Percentiles rank a stretch among this genome's conserved stretches.
phyloP scores from a whole-genome alignment of 1,140 invertebrate species.

The Cylas formicarius region DNA sequence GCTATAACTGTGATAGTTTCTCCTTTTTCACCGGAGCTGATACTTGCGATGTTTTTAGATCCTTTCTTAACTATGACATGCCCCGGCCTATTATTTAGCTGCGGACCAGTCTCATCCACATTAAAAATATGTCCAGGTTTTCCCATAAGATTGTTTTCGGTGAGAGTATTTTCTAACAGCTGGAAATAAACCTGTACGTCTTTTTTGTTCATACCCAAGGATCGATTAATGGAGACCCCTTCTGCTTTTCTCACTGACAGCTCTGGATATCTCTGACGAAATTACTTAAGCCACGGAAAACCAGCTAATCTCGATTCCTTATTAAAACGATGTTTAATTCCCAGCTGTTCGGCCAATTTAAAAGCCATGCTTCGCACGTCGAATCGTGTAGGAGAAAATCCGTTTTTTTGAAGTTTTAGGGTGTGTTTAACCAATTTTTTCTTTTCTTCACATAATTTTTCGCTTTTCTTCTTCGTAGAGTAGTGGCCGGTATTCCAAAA shows the following conservation, averaged over 20 bases:
- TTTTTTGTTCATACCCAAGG: no score
- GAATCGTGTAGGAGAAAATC: slow-evolving; percentile 15
- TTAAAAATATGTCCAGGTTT: no score
- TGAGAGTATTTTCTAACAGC: no score
- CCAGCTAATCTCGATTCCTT: slow-evolving; percentile 24
- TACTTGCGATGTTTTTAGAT: slow-evolving; percentile 28
- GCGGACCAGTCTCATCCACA: no score
- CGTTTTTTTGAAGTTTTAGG: slow-evolving; percentile 16
- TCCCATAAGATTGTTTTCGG: no score
- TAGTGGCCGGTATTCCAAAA: no score
- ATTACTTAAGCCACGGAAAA: slow-evolving; percentile 27
- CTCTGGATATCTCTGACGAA: slow-evolving; percentile 37
- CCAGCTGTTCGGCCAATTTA: slow-evolving; percentile 10
- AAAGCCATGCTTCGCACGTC: slow-evolving; percentile 13
- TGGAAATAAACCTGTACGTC: no score
- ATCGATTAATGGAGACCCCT: no score
- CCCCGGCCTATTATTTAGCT: slow-evolving; percentile 37
- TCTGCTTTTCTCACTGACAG: slow-evolving; percentile 36
- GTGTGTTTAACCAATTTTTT: slow-evolving; percentile 15
- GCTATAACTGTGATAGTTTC: slow-evolving; percentile 29
- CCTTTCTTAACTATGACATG: slow-evolving; percentile 40
- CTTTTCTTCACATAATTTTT: slow-evolving; percentile 14
- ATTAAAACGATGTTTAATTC: slow-evolving; percentile 12
- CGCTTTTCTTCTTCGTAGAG: no score
- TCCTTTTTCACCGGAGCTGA: slow-evolving; percentile 27